A percentile compares a stretch with the other conserved stretches of the same genome.
Evolutionary conservation across 2,113 vertebrate species (phyloP).

Genomic region (Urocynchramus pylzowi): DNA sequence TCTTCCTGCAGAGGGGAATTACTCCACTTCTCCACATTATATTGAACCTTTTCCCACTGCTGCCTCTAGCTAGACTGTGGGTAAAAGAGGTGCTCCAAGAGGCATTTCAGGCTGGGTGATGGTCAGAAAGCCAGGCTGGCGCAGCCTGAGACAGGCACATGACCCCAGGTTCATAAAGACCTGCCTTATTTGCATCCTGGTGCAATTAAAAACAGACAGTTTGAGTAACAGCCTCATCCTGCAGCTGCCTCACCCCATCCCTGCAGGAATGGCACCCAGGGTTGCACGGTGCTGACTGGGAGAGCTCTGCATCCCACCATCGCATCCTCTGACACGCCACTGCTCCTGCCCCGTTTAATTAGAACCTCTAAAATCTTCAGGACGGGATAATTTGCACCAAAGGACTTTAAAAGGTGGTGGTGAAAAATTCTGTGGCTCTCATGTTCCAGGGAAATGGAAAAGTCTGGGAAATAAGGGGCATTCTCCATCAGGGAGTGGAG

Average conservation of each 20-base stretch:
- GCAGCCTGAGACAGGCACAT: not conserved
- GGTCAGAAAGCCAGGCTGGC: not conserved
- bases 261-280: not conserved
- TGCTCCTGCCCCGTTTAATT: not conserved
- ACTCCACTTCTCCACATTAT: not conserved
- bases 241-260: not conserved
- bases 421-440: not conserved
- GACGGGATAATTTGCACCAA: not conserved
- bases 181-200: not conserved
- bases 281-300: rapidly evolving
- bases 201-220: not conserved
- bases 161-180: not conserved
- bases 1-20: not conserved
- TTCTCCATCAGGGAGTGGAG: not conserved
- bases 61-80: not conserved
- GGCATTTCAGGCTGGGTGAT: not conserved
- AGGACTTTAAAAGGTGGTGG: not conserved
- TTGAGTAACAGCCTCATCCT: not conserved
- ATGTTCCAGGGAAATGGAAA: not conserved
- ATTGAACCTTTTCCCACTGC: not conserved
- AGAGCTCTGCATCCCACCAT: not conserved
- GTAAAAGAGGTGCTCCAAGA: not conserved
- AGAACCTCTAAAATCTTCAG: not conserved
- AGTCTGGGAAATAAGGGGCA: not conserved
- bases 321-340: rapidly evolving